Conservation (phyloP, 2,888 invertebrate species). For the Sialis lutaria region DNA sequence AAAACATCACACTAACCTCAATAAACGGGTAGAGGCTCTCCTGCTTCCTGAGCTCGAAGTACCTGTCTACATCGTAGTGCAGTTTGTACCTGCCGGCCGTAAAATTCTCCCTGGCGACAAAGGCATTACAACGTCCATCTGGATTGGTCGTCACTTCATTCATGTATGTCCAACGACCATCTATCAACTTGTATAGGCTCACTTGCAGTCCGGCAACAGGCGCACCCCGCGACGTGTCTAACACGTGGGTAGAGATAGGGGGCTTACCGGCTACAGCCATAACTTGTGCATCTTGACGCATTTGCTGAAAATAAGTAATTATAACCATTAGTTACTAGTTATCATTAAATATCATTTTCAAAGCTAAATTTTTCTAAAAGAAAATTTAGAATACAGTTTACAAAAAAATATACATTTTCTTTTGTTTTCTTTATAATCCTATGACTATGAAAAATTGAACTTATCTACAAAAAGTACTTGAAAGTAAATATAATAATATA, state of each 20-base stretch:
- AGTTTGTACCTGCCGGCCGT: conserved; percentile 54
- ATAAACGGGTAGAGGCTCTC: conserved; percentile 59
- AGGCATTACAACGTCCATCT: conserved; percentile 48
- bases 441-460: no score
- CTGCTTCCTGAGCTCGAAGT: conserved; percentile 40
- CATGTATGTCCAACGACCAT: conserved; percentile 47
- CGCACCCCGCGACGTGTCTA: conserved; percentile 51
- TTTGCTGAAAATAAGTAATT: conserved; percentile 10
- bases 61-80: conserved; percentile 52
- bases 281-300: conserved; percentile 9
- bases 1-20: conserved; percentile 32
- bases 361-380: no score
- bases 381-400: no score
- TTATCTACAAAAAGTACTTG: no score
- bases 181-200: conserved; percentile 44
- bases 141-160: conserved; percentile 41
- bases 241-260: conserved; percentile 54
- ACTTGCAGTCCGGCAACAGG: conserved; percentile 49
- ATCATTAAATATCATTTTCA: no score
- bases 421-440: no score
- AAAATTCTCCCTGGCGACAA: conserved; percentile 40
- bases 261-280: conserved; percentile 20
- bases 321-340: no score
- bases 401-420: no score
- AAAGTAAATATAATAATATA: no score